A percentile compares a stretch with the other conserved stretches of the same genome.
Evolutionary conservation across 2,888 invertebrate species (phyloP).

Genomic region (Ptychoptera contaminata): DNA sequence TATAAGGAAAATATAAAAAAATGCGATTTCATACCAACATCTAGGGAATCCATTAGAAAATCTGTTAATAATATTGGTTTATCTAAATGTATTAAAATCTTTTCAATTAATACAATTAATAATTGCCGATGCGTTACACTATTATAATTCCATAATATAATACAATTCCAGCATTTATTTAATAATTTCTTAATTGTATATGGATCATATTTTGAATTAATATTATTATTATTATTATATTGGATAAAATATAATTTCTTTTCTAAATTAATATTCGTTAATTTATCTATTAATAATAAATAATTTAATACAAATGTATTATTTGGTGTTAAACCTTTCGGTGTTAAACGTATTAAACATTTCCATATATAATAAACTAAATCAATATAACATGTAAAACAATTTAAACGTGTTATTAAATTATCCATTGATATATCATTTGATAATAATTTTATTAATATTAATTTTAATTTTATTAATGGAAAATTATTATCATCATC

Average conservation of each 20-base stretch:
- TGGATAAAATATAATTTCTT: conserved; percentile 13
- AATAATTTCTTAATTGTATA: conserved; percentile 36
- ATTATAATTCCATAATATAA: conserved; percentile 58
- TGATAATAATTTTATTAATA: conserved; percentile 48
- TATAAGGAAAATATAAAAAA: conserved; percentile 1
- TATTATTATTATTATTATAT: neutral
- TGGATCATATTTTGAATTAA: conserved; percentile 36
- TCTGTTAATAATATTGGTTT: conserved; percentile 77
- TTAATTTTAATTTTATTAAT: conserved; percentile 43
- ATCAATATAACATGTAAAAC: conserved; percentile 59
- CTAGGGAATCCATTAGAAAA: conserved; percentile 79
- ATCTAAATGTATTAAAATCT: conserved; percentile 62
- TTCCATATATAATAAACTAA: conserved; percentile 58
- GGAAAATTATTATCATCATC: conserved; percentile 41
- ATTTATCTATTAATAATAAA: conserved; percentile 17
- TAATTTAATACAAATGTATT: conserved; percentile 41
- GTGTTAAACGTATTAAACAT: conserved; percentile 38
- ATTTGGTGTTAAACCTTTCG: conserved; percentile 33
- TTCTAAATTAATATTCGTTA: conserved; percentile 19
- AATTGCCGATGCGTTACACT: conserved; percentile 58
- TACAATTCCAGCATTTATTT: conserved; percentile 59
- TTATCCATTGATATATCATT: conserved; percentile 41
- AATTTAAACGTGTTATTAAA: conserved; percentile 53
- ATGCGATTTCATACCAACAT: conserved; percentile 43
- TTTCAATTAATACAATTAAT: conserved; percentile 64